Conservation (phyloP, 1,140 invertebrate genomes). For the Drosophila baimaii region DNA sequence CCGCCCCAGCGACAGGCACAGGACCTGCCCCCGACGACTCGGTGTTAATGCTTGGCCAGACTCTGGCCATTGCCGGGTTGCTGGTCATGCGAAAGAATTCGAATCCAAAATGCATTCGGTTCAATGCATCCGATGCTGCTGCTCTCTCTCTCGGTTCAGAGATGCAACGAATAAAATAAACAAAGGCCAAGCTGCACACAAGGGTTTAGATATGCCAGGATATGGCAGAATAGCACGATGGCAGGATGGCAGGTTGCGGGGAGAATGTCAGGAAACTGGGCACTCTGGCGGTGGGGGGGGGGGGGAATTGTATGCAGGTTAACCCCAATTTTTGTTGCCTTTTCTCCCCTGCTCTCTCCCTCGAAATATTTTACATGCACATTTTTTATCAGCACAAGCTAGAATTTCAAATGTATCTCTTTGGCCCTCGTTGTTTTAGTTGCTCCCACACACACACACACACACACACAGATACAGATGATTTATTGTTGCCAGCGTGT, state of each 20-base stretch:
- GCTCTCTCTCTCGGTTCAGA: no score
- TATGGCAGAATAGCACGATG: neutral
- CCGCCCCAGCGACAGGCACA: no score
- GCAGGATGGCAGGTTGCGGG: no score
- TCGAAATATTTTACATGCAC: constrained; percentile 73
- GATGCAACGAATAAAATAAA: constrained; percentile 38
- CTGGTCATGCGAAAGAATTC: constrained; percentile 45
- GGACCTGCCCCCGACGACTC: neutral
- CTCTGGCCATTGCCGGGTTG: constrained; percentile 2
- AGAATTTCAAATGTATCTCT: constrained; percentile 77
- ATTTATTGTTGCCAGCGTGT: constrained; percentile 70
- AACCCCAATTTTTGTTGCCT: constrained; percentile 71
- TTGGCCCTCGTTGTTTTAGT: constrained; percentile 54
- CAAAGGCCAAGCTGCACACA: constrained; percentile 41
- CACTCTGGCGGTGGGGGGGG: constrained; percentile 14
- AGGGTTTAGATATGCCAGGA: constrained; percentile 23
- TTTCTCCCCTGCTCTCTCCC: neutral
- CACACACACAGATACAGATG: constrained; percentile 47
- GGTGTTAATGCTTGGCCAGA: constrained; percentile 24
- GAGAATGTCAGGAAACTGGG: neutral
- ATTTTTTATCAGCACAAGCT: constrained; percentile 76
- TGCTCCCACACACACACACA: constrained; percentile 21
- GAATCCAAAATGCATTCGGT: constrained; percentile 44
- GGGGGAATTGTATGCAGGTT: constrained; percentile 51
- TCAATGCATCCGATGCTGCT: constrained; percentile 24